These are phyloP conservation scores for Mallotus villosus DNA, from an alignment of 2,797 vertebrate genomes.

Conservation along the genomic window DNA sequence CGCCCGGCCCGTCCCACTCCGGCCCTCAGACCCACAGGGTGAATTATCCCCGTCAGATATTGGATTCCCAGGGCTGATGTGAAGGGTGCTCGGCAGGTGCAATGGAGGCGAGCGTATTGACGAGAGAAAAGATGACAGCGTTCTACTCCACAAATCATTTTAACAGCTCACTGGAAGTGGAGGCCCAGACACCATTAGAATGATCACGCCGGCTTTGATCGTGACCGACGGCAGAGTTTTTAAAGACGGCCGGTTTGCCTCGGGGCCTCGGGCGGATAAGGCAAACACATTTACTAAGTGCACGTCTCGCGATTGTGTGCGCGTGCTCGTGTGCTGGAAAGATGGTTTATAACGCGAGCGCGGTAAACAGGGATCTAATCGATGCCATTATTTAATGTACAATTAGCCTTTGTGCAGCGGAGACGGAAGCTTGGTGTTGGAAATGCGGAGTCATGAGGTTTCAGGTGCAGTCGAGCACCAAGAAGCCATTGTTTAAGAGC, in stretches of 20 bases:
- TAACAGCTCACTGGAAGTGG: conserved; percentile 4
- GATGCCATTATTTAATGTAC: conserved; percentile 62
- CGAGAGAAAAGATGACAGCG: not conserved
- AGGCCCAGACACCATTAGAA: not conserved
- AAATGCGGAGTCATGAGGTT: not conserved
- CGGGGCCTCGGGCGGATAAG: no score
- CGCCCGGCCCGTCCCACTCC: not conserved
- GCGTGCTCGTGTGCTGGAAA: not conserved
- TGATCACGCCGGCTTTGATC: not conserved
- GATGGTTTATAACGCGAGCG: conserved; percentile 4
- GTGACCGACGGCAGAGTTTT: conserved; percentile 8
- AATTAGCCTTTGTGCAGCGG: conserved; percentile 43
- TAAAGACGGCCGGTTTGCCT: not conserved
- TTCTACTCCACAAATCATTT: conserved; percentile 9
- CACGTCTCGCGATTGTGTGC: not conserved
- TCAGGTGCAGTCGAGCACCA: not conserved
- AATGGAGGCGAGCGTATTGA: not conserved
- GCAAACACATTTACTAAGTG: no score
- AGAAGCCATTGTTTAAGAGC: not conserved
- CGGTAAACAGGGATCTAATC: conserved; percentile 46
- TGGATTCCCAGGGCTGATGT: conserved; percentile 10
- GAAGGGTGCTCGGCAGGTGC: not conserved
- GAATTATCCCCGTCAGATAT: conserved; percentile 21
- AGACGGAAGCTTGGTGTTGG: not conserved
- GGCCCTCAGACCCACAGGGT: not conserved